Evolutionary conservation across 2,797 vertebrate genomes (phyloP), one percentile per base, ranked within the genome.

Genomic region (Borostomias antarcticus): DNA sequence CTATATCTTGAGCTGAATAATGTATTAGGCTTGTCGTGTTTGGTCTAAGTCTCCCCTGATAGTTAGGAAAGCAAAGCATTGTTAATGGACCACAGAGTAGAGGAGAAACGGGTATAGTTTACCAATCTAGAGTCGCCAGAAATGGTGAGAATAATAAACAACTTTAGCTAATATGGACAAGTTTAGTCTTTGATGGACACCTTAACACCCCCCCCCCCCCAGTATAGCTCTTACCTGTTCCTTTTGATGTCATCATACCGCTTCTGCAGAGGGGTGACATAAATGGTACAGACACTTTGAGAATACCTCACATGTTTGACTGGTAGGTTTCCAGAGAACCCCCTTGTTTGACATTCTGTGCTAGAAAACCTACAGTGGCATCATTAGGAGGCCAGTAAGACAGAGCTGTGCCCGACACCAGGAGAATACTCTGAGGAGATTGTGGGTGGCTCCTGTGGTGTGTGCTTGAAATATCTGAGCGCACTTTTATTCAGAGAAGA

Each of bases 21-120:
- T 72, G 29, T 47, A 63, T 63, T 62, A 58, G 52, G n/a, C 54
- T 56, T 68, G 52, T 67, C 52, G 8, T 67, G 45, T 72, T 68
- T 58, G 52, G 52, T 58, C 50, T 56, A 53, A 26, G 33, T 21
- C 45, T 72, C 59, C 53, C 35, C 25, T 23, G 54, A 9, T 26
- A 51, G 17, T 28, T 1, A 19, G 57, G 28, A 45, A 29, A 48
- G n/a, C n/a, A n/a, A n/a, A n/a, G 19, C 23, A 25, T 30, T 53
- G 51, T 66, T 47, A 32, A 25, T 37, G 40, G 19, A 33, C 58
- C 8, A 17, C 5, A 0, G 19, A n/a, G 29, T 53, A 51, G 6
- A 13, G 51, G 5, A 28, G 21, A 13, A n/a, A n/a, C n/a, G n/a
- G 25, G 5, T 60, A 40, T 13, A 58, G 30, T 37, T 21, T 58